A percentile compares a stretch with the other conserved stretches of the same genome.
Conservation (phyloP, 2,888 invertebrate genomes). For the Pollenia labialis region DNA sequence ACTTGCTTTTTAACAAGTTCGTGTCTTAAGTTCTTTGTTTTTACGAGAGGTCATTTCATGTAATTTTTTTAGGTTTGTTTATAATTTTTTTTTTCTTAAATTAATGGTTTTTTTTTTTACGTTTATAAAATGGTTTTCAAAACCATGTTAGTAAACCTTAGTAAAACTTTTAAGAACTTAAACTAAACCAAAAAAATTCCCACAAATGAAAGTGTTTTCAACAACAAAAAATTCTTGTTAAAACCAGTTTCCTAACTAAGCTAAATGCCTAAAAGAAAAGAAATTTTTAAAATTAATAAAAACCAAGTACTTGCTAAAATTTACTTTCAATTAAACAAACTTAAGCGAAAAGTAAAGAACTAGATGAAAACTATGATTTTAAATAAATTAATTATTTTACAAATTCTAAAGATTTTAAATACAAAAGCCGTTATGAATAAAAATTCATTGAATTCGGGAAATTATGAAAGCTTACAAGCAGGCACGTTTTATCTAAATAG, state of each 20-base stretch:
- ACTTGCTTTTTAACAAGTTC: constrained; percentile 34
- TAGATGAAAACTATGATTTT: constrained; percentile 33
- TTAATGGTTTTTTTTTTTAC: background rate
- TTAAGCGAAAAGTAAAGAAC: constrained; percentile 43
- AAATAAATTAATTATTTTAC: constrained; percentile 32
- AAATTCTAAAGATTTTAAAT: constrained; percentile 33
- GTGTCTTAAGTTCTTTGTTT: constrained; percentile 33
- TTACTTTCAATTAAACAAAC: constrained; percentile 57
- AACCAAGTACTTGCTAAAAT: constrained; percentile 21
- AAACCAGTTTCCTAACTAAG: constrained; percentile 43
- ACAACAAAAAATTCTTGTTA: constrained; percentile 35
- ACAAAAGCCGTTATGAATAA: constrained; percentile 14
- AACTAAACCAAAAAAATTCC: constrained; percentile 32
- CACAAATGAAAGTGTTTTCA: constrained; percentile 68
- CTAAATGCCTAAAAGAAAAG: background rate
- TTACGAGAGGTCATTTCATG: background rate
- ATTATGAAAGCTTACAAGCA: constrained; percentile 51
- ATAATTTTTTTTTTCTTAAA: background rate
- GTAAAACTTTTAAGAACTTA: constrained; percentile 7
- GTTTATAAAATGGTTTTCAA: constrained; percentile 38
- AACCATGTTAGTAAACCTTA: constrained; percentile 61
- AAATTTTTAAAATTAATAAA: constrained; percentile 42
- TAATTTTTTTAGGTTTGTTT: background rate
- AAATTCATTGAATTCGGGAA: background rate
- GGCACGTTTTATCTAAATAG: constrained; percentile 75